These are phyloP conservation scores for Petrocephalus microphthalmus DNA, from an alignment of 2,113 vertebrate genomes.

Conservation along the genomic window DNA sequence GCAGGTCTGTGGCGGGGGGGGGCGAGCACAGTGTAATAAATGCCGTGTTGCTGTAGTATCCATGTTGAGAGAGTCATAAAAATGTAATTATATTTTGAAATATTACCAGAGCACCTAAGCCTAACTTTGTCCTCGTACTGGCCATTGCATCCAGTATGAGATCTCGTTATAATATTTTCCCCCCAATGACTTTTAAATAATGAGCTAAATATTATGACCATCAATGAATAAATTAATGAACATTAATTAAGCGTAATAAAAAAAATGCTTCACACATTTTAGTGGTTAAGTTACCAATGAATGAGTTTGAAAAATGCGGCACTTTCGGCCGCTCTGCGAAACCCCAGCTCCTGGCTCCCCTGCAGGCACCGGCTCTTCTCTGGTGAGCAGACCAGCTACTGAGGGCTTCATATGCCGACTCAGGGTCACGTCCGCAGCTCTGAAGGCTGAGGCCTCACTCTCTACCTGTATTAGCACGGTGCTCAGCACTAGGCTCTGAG, in stretches of 20 bases:
- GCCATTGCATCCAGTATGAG: too few species aligned
- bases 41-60: too few species aligned
- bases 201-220: not conserved
- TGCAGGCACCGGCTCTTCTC: not conserved
- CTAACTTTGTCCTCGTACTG: too few species aligned
- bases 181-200: not conserved
- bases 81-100: too few species aligned
- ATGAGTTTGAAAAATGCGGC: not conserved
- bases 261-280: not conserved
- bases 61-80: too few species aligned
- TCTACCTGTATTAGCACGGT: not conserved
- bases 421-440: not conserved
- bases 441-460: not conserved
- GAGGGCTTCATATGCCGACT: not conserved
- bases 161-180: too few species aligned
- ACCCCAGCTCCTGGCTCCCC: not conserved
- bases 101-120: too few species aligned
- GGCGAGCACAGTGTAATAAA: too few species aligned
- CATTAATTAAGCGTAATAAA: not conserved
- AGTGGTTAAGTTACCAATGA: not conserved
- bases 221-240: not conserved
- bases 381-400: not conserved
- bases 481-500: not conserved
- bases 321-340: not conserved
- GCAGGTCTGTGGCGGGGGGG: too few species aligned